phyloP scores from a whole-genome alignment of 37 sponge, comb jelly and placozoan species.

The Ianthella basta region DNA sequence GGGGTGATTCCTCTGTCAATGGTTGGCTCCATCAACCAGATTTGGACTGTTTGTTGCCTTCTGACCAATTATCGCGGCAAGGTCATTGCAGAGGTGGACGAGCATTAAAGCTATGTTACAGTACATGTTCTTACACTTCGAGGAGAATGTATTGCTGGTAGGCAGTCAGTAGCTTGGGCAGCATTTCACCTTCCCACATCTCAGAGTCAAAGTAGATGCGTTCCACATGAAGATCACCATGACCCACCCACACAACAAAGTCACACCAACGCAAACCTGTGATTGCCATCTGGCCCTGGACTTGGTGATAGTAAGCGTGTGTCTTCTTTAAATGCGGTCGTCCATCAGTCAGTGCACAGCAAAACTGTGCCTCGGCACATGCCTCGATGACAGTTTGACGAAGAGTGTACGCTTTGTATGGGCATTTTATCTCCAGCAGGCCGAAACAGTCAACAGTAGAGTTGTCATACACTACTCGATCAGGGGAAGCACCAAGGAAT shows the following conservation, averaged over 20 bases:
- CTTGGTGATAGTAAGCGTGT: background rate
- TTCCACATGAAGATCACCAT: background rate
- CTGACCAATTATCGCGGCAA: background rate
- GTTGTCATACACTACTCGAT: slow-evolving; percentile 21
- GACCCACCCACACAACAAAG: background rate
- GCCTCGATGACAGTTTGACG: background rate
- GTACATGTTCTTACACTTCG: background rate
- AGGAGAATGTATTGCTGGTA: background rate
- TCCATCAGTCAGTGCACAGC: background rate
- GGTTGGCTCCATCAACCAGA: background rate
- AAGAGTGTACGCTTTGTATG: background rate
- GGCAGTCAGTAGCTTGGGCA: background rate
- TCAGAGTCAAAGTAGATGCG: background rate
- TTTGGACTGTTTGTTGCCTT: slow-evolving; percentile 2
- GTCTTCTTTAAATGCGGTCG: background rate
- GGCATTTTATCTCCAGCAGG: slow-evolving; percentile 22
- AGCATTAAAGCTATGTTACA: background rate
- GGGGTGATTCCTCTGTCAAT: background rate
- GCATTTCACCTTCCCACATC: background rate
- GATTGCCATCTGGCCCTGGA: background rate
- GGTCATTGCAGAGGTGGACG: background rate
- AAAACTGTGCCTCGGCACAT: background rate
- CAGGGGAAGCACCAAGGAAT: slow-evolving; percentile 44
- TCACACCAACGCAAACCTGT: background rate
- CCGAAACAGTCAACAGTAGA: background rate